Evolutionary conservation across 2,113 vertebrate genomes (phyloP), one percentile per base, ranked within the genome.

Genomic region (Nesospiza acunhae): DNA sequence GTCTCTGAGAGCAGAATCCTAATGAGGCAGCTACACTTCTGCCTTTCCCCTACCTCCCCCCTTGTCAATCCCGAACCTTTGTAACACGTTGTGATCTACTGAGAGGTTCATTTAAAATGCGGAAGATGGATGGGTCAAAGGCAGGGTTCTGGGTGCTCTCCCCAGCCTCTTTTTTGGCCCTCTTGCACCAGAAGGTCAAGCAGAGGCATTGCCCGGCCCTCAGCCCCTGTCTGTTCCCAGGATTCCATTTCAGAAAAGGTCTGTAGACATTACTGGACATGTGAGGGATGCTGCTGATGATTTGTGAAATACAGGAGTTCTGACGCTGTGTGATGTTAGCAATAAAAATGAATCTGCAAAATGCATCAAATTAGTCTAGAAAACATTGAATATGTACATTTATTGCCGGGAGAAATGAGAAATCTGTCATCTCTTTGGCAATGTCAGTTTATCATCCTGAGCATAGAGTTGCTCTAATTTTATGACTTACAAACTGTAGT

Each of bases 1-100:
- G 83, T 31, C 64, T 96, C 77, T 95, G 90, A 93, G 94, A 81
- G 58, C 50, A 60, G 94, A 92, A 97, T 94, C 76, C 83, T 94
- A 89, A 94, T 96, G 93, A 93, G 80, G 23, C 66, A 82, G 75
- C 93, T 91, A 84, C 47, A 46, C 52, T 96, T 84, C 41, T 0
- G 1, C 37, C 68, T 56, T 26, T 8, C 7, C 5, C 5, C n/a
- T n/a, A n/a, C n/a, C n/a, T n/a, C 2, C 8, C 33, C 28, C 67
- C 83, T 47, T 84, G 79, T 74, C 83, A 93, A 53, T 88, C 68
- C 44, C 1, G 9, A 89, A 86, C 31, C 47, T 94, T 93, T 93
- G 62, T 53, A 89, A 56, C 1, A 1, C 4, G 7, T 72, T 78
- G 67, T 19, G 49, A 74, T 56, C 64, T 74, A 21, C 6, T 52